Evolutionary conservation across 1,140 invertebrate genomes (phyloP), one percentile per base, ranked within the genome.

Genomic region (Drosophila elegans): DNA sequence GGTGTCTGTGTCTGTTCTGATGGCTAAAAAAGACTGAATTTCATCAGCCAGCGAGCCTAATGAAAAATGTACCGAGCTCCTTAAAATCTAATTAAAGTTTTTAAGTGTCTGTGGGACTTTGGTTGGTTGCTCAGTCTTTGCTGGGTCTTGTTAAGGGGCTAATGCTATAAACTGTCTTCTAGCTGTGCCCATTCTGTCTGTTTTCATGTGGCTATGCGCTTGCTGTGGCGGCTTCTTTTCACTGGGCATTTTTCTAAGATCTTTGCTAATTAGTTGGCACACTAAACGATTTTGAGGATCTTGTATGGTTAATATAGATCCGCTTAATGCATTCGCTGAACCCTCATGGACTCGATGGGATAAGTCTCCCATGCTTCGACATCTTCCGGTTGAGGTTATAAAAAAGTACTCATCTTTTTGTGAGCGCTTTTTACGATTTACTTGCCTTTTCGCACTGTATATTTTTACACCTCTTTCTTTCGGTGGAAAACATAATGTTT

Each of bases 51-150:
- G 67, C 60, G 45, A 56, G 68, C 61, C 80, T 86, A 76, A 76
- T 62, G 67, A 82, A 82, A 73, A 83, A 62, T 78, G 79, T 76
- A 67, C 63, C 44, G 44, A 41, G 78, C 75, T 86, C 71, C 79
- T 86, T 86, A 86, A 86, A 88, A 79, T 86, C 83, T 86, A 86
- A 86, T 86, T 86, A 86, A 86, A 77, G 83, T 86, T 60, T 78
- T 85, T 77, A 79, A 69, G 62, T 78, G 82, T 61, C 54, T 64
- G 51, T 67, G 41, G 39, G 51, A 45, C 53, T 52, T 11, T 3
- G n/a, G n/a, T 4, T 13, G n/a, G 45, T 46, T 59, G 62, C 46
- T 54, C 36, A 51, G 55, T 56, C 48, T 53, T 66, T 16, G 45
- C 56, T 75, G 59, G 72, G 61, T 60, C 54, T 48, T 71, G 63